Evolutionary conservation across 2,888 invertebrate genomes (phyloP).

Genomic region (Heteropelma amictum): DNA sequence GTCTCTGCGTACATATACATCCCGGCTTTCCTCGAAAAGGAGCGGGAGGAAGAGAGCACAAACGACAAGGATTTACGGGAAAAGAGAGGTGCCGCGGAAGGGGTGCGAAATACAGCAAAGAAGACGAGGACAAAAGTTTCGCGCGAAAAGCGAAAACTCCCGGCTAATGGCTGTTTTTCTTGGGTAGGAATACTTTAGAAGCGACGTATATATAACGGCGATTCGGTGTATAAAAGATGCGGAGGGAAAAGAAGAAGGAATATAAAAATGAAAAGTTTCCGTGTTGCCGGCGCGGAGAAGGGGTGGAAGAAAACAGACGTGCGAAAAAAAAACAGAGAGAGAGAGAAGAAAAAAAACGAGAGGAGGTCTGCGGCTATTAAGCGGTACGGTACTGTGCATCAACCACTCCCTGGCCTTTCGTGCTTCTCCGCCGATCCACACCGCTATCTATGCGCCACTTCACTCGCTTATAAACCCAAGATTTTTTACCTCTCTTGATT

Average conservation of each 20-base stretch:
- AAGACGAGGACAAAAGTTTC: conserved; percentile 74
- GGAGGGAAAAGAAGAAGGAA: conserved; percentile 55
- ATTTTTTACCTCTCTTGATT: conserved; percentile 20
- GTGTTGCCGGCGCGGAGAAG: conserved; percentile 40
- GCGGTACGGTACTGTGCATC: conserved; percentile 59
- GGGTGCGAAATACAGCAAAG: conserved; percentile 61
- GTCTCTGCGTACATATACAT: conserved; percentile 19
- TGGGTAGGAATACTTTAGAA: conserved; percentile 75
- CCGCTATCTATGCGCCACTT: conserved; percentile 38
- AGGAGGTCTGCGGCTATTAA: conserved; percentile 72
- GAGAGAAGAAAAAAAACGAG: conserved; percentile 35
- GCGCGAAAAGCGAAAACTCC: conserved; percentile 77
- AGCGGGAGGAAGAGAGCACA: conserved; percentile 35
- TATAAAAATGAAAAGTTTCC: conserved; percentile 72
- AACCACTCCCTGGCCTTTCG: conserved; percentile 43
- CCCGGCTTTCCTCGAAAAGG: conserved; percentile 42
- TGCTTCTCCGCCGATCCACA: conserved; percentile 51
- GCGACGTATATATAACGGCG: conserved; percentile 58
- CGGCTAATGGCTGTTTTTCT: conserved; percentile 78
- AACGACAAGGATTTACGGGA: conserved; percentile 63
- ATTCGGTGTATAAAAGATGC: conserved; percentile 42
- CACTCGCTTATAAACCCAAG: conserved; percentile 14
- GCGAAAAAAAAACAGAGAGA: conserved; percentile 26
- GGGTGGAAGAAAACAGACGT: conserved; percentile 57
- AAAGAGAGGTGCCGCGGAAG: conserved; percentile 24